Evolutionary conservation across 2,113 vertebrate genomes (phyloP).

Genomic region (Ranitomeya variabilis): DNA sequence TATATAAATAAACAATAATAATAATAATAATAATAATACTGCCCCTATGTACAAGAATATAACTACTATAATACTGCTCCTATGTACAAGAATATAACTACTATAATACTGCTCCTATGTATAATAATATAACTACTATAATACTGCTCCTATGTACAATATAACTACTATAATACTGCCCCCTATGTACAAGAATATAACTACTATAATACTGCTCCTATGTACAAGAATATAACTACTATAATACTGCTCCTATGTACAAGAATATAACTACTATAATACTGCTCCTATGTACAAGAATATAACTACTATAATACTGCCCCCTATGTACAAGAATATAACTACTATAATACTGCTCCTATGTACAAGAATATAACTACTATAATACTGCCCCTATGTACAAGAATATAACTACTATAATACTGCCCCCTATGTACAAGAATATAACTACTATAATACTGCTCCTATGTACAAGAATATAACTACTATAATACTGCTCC

Average conservation of each 20-base stretch:
- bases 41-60: no score
- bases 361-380: no score
- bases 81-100: background rate
- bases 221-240: conserved; percentile 3
- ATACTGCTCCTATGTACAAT: no score
- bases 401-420: no score
- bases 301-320: conserved; percentile 1
- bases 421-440: background rate
- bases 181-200: background rate
- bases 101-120: no score
- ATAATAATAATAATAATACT: no score
- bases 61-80: conserved; percentile 2
- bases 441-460: background rate
- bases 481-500: background rate
- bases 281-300: background rate
- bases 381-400: no score
- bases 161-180: no score
- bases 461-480: background rate
- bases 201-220: background rate
- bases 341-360: no score
- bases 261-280: conserved; percentile 3
- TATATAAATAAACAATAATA: no score
- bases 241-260: background rate
- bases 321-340: no score
- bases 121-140: no score